A percentile compares a stretch with the other conserved stretches of the same genome.
These are phyloP conservation scores for Porites evermanni DNA, from an alignment of 92 coral and sea anemone species.

Conservation along the genomic window DNA sequence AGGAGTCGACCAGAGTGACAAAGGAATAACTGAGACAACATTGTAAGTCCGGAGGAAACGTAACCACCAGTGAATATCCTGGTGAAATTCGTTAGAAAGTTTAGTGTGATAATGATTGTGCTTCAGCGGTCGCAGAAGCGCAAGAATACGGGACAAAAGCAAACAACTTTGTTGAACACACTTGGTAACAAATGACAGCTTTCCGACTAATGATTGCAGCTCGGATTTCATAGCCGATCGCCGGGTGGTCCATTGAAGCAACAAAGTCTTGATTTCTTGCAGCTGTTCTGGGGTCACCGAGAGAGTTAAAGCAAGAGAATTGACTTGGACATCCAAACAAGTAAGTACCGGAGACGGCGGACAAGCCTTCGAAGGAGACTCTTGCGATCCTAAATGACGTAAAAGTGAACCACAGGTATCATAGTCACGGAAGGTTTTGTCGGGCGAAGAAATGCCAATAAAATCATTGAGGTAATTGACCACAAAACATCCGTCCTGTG, in stretches of 20 bases:
- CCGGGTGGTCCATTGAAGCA: not conserved
- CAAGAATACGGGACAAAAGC: constrained; percentile 31
- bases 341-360: not conserved
- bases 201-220: constrained; percentile 11
- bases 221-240: not conserved
- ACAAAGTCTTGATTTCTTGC: not conserved
- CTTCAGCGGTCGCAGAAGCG: constrained; percentile 10
- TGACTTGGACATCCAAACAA: not conserved
- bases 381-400: not conserved
- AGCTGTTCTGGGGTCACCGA: not conserved
- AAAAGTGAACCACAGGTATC: not conserved
- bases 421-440: too few species aligned
- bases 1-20: constrained; percentile 1
- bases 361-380: not conserved
- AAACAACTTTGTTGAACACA: constrained; percentile 31
- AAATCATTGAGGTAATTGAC: not conserved
- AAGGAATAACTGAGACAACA: constrained; percentile 31
- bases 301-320: not conserved
- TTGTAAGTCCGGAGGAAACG: constrained; percentile 27
- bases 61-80: constrained; percentile 2
- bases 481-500: not conserved
- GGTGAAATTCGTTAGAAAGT: too few species aligned
- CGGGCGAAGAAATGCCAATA: not conserved
- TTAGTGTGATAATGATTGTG: not conserved
- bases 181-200: constrained; percentile 33